Evolutionary conservation across 1,140 invertebrate species (phyloP), one percentile per base, ranked within the genome.

Genomic region (Bathynomus jamesi): DNA sequence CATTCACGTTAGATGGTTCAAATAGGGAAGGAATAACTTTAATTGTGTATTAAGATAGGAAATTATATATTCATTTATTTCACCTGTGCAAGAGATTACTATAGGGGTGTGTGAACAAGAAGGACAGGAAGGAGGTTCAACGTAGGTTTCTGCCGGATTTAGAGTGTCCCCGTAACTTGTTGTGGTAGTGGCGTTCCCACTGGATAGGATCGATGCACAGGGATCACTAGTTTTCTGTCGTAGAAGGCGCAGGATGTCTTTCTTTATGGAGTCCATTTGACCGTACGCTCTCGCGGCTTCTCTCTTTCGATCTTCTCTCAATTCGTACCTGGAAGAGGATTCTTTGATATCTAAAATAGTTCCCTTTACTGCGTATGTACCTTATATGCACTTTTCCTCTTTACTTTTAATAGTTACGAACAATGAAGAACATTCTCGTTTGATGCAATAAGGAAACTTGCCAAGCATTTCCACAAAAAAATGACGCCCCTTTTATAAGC

Each of bases 221-320:
- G n/a, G n/a, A n/a, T n/a, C n/a, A n/a, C n/a, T n/a, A 53, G 40
- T 53, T 24, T 69, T 67, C 21, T 74, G 72, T 32, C 70, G 69
- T 13, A 74, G 53, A 31, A 74, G 72, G 7, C 69, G 40, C 28
- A 84, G 80, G 27, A 86, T 83, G 76, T 86, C 85, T 24, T 80
- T 78, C 32, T 84, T 84, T 10, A 87, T 81, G 32, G 78, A 82
- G 64, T 87, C 84, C 70, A 87, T 81, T 70, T 86, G 83, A 28
- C 78, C 78, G 10, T 82, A 81, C 5, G 83, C 80, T n/a, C 82
- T 72, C 4, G 80, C 80, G 4, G 82, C 80, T 76, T 86, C 86
- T 62, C 82, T 78, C 65, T 84, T 84, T 13, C 85, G 72, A 73
- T 87, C 86, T 75, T 86, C 85, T 13, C 85, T 79, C n/a, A 86